Evolutionary conservation across 2,888 invertebrate genomes (phyloP).

Genomic region (Ormyrus pomaceus): DNA sequence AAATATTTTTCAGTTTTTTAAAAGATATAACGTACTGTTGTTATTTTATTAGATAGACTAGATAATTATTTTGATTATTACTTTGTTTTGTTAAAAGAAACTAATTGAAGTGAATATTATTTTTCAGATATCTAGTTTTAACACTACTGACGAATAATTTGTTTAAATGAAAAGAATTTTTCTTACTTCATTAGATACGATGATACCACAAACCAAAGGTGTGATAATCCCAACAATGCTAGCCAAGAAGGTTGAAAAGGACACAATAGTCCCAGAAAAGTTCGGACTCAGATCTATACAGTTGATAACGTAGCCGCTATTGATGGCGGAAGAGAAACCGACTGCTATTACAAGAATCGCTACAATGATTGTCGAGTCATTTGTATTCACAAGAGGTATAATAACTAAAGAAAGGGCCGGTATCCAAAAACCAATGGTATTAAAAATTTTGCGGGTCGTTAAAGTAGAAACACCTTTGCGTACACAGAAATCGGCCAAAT

Average conservation of each 20-base stretch:
- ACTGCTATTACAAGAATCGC: conserved; percentile 70
- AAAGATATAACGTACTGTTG: no score
- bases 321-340: conserved; percentile 69
- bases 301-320: conserved; percentile 75
- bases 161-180: background rate
- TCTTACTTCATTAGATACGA: conserved; percentile 70
- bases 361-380: conserved; percentile 48
- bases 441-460: conserved; percentile 73
- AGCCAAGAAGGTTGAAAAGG: conserved; percentile 75
- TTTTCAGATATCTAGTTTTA: background rate
- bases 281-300: conserved; percentile 77
- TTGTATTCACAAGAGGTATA: conserved; percentile 64
- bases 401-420: conserved; percentile 75
- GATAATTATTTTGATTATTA: no score
- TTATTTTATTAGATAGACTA: no score
- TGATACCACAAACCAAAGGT: conserved; percentile 72
- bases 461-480: conserved; percentile 66
- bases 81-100: background rate
- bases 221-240: conserved; percentile 75
- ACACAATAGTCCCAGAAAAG: conserved; percentile 76
- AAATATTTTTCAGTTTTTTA: no score
- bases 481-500: conserved; percentile 75
- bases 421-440: conserved; percentile 78
- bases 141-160: background rate
- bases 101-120: background rate